A percentile compares a stretch with the other conserved stretches of the same genome.
phyloP scores from a whole-genome alignment of 35 echinoderm and acorn worm species.

The Lytechinus variegatus region DNA sequence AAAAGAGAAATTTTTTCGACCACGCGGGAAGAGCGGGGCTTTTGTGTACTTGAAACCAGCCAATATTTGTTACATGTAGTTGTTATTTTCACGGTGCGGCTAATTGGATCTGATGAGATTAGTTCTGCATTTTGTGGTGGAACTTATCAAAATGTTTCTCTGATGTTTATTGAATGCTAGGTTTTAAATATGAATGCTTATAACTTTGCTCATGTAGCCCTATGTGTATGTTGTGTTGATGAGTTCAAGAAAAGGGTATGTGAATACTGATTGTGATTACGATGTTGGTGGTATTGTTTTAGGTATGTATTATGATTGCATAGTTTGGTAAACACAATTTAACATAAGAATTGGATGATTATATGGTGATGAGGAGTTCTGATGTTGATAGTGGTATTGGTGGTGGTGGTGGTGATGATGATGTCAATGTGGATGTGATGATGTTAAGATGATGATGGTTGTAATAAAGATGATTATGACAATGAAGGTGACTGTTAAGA shows the following conservation, averaged over 20 bases:
- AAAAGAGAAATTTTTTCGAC: not conserved
- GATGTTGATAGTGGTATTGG: not conserved
- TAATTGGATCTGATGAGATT: not conserved
- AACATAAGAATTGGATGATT: no score
- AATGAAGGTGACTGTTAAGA: not conserved
- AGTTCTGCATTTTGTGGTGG: constrained; percentile 7
- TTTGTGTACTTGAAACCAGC: not conserved
- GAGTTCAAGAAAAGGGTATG: not conserved
- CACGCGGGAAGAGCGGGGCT: not conserved
- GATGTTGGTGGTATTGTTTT: not conserved
- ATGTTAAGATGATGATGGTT: not conserved
- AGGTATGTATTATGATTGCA: not conserved
- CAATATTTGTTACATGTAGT: not conserved
- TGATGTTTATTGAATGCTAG: not conserved
- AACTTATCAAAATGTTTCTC: not conserved
- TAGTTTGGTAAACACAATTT: no score
- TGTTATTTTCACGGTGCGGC: not conserved
- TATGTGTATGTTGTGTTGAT: not conserved
- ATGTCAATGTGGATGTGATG: not conserved
- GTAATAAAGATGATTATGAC: not conserved
- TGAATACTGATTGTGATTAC: not conserved
- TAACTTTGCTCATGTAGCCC: no score
- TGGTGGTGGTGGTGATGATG: not conserved
- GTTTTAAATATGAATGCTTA: not conserved
- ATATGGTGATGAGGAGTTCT: not conserved